Base-by-base conservation (phyloP, 1,140 invertebrate genomes). In the Lordiphosa stackelbergi region DNA sequence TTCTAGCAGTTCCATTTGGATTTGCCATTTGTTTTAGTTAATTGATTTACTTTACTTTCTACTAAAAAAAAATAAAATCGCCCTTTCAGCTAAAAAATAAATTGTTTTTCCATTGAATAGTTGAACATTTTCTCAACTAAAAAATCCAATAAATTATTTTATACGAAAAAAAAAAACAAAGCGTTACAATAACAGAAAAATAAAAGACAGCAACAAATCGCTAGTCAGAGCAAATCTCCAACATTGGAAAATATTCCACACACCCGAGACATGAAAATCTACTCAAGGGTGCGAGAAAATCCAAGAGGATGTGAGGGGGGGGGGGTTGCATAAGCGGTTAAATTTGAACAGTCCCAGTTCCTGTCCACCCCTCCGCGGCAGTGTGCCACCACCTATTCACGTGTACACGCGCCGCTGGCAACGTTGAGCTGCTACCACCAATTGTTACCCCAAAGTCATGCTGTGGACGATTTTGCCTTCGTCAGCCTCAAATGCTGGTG, bases 321-420 rank as follows among this genome's bases (percentile, higher is more conserved):
- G 63, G 45, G 66, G 70, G 74, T 74, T 74, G 63, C 71, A 79
- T 79, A 79, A 79, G 75, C 74, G 74, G 70, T 79, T 79, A 79
- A 71, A 79, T 74, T 79, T 60, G 45, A 63, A 56, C 62, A 60
- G 66, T 48, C 28, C 37, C 36, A 8, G 5, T 7, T 9, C 24
- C 31, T 28, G 1, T 19, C 1, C 11, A 22, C n/a, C 43, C 28
- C 11, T 4, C 37, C n/a, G 12, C 24, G 8, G 24, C 4, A 19
- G 5, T 34, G 4, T 5, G 22, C 13, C 24, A 24, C 0, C 63
- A 66, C 62, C 62, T 66, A 52, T 66, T 46, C 64, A 66, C 41
- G 62, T 66, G 64, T 66, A 66, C 19, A 51, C 19, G 36, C 41
- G 64, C 54, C 34, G 34, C 43, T 38, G 61, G 19, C 38, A 35